Base-by-base conservation (phyloP, 2,797 vertebrate species). In the Orientallactaga sibirica region DNA sequence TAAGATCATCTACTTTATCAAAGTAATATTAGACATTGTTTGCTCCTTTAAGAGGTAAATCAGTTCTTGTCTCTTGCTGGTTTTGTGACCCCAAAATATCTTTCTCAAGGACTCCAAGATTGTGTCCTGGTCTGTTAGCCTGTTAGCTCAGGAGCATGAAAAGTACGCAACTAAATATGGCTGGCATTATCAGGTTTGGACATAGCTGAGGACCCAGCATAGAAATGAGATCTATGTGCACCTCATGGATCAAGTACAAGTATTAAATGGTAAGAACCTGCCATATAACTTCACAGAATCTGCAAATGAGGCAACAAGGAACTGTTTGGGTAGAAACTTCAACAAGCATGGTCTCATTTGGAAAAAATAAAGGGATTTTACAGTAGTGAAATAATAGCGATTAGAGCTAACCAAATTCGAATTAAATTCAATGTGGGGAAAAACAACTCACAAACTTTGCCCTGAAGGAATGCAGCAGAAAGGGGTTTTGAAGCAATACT, bases 1-100 rank as follows among this genome's bases (percentile, higher is more conserved):
- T 71, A 86, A 82, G 62, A 86, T 0, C 5, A 75, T 67, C 88
- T 77, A 74, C 19, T 90, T 92, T 41, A 55, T 70, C 90, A 78
- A 67, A 0, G 19, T 41, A 22, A 2, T 33, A 52, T 87, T 67
- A 87, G 7, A 58, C 76, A 87, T 74, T 88, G 14, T 81, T 68
- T 48, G 5, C 8, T 7, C 4, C 14, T 64, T 61, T 79, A n/a
- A 88, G 37, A 68, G 20, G 7, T 25, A 78, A 82, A 71, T 84
- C 22, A 18, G 67, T 0, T 74, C n/a, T 15, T 76, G 11, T 33
- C 9, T 75, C 24, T 79, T 71, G 4, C 16, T 33, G 90, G 62
- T 27, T 85, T 84, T 66, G 27, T 1, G 88, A 82, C 9, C 37
- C 25, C 27, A 37, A 29, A 64, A 81, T n/a, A 0, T 48, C 29